Evolutionary conservation across 2,888 invertebrate genomes (phyloP).

Genomic region (Tenthredo mesomela): DNA sequence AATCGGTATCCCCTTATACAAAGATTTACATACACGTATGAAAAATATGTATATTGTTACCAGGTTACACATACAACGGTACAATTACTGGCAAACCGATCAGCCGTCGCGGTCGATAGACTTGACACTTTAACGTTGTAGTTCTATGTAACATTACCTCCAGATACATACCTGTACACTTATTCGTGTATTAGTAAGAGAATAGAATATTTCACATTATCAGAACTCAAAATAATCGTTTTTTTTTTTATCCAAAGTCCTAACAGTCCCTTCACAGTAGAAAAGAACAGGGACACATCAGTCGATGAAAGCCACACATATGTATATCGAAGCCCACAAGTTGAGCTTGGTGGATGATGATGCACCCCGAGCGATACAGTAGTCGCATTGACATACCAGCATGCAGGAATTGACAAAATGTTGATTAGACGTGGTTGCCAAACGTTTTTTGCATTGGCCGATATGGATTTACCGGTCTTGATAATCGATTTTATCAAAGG

Average conservation of each 20-base stretch:
- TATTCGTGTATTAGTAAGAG: not conserved
- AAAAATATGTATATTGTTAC: not conserved
- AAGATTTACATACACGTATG: not conserved
- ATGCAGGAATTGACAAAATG: not conserved
- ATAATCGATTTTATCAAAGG: conserved; percentile 27
- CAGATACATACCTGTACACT: not conserved
- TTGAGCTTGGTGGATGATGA: not conserved
- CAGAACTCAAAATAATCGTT: not conserved
- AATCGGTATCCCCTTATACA: not conserved
- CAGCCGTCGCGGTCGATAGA: conserved; percentile 11
- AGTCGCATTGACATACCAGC: not conserved
- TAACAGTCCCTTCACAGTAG: not conserved
- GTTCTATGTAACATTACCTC: conserved; percentile 13
- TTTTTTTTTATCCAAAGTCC: not conserved
- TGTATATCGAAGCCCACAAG: not conserved
- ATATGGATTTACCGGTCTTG: conserved; percentile 21
- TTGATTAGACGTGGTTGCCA: conserved; percentile 23
- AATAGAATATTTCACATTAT: not conserved
- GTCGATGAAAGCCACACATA: not conserved
- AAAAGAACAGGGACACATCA: not conserved
- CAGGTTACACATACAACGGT: not conserved
- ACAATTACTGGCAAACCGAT: conserved; percentile 1
- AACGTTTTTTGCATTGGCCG: not conserved
- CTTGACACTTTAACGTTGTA: conserved; percentile 31
- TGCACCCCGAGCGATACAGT: not conserved